Evolutionary conservation across 2,888 invertebrate genomes (phyloP).

Genomic region (Synergus umbraculus): DNA sequence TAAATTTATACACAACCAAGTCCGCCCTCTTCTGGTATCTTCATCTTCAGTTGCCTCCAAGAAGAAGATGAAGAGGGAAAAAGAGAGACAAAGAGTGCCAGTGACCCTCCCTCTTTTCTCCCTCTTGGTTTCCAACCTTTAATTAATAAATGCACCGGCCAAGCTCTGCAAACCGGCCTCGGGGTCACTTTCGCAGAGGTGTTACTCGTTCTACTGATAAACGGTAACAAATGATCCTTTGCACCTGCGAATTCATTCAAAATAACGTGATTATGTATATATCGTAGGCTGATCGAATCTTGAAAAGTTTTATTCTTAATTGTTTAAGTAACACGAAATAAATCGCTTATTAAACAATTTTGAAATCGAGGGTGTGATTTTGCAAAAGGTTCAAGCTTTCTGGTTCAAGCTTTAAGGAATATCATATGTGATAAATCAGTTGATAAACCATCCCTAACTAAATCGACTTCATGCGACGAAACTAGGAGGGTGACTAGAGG

Average conservation of each 20-base stretch:
- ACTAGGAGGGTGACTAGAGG: slow-evolving; percentile 64
- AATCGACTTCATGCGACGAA: slow-evolving; percentile 74
- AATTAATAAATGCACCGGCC: slow-evolving; percentile 72
- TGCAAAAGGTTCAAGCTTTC: neutral
- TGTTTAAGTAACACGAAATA: neutral
- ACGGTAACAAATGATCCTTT: slow-evolving; percentile 28
- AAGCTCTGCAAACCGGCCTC: slow-evolving; percentile 57
- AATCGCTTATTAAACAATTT: neutral
- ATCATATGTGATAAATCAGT: slow-evolving; percentile 72
- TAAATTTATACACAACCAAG: slow-evolving; percentile 68
- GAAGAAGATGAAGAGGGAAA: slow-evolving; percentile 50
- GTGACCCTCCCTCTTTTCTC: slow-evolving; percentile 53
- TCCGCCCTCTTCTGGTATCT: slow-evolving; percentile 72
- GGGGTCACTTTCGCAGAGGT: slow-evolving; percentile 55
- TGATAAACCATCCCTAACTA: slow-evolving; percentile 76
- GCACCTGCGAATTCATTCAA: slow-evolving; percentile 22
- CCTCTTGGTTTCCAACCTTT: slow-evolving; percentile 63
- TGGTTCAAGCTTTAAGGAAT: slow-evolving; percentile 42
- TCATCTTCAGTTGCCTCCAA: slow-evolving; percentile 67
- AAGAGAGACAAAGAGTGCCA: slow-evolving; percentile 46
- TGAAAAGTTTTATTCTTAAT: neutral
- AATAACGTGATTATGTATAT: neutral
- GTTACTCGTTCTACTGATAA: slow-evolving; percentile 55
- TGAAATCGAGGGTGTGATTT: neutral
- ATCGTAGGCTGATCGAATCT: neutral